Evolutionary conservation across 2,888 invertebrate species (phyloP).

Genomic region (Drosophila eohydei): DNA sequence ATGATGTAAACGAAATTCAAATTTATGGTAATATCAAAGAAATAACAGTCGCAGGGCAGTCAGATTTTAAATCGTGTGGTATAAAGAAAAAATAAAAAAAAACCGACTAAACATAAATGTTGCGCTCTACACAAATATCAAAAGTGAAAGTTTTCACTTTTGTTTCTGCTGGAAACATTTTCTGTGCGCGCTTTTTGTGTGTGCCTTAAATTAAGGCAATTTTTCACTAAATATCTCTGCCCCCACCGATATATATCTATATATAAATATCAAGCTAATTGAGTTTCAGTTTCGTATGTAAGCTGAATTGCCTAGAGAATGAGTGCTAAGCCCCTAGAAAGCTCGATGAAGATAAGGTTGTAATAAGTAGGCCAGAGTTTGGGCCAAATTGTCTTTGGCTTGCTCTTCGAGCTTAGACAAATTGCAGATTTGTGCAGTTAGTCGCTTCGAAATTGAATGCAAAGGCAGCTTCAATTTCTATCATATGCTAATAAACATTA

Average conservation of each 20-base stretch:
- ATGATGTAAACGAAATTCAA: conserved; percentile 73
- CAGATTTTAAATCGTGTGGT: conserved; percentile 57
- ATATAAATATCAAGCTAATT: conserved; percentile 19
- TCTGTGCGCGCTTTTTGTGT: conserved; percentile 11
- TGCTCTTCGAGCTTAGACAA: too few relatives aligned
- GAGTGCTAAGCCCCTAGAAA: conserved; percentile 14
- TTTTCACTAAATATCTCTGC: conserved; percentile 48
- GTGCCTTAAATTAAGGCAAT: conserved; percentile 48
- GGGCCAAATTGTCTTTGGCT: neutral
- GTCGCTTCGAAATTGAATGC: neutral
- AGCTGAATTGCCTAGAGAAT: conserved; percentile 16
- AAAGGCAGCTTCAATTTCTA: neutral
- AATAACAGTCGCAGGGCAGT: conserved; percentile 49
- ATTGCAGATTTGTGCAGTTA: neutral
- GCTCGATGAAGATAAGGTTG: neutral
- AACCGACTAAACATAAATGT: conserved; percentile 60
- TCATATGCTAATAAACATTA: neutral
- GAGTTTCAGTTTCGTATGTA: neutral
- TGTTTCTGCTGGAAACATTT: conserved; percentile 55
- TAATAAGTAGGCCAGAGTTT: neutral
- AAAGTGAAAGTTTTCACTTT: conserved; percentile 74
- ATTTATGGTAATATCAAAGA: conserved; percentile 69
- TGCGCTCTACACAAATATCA: conserved; percentile 51
- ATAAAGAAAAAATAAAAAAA: conserved; percentile 25
- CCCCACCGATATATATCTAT: conserved; percentile 13